Conservation (phyloP, 2,113 vertebrate genomes). For the Tyto alba region DNA sequence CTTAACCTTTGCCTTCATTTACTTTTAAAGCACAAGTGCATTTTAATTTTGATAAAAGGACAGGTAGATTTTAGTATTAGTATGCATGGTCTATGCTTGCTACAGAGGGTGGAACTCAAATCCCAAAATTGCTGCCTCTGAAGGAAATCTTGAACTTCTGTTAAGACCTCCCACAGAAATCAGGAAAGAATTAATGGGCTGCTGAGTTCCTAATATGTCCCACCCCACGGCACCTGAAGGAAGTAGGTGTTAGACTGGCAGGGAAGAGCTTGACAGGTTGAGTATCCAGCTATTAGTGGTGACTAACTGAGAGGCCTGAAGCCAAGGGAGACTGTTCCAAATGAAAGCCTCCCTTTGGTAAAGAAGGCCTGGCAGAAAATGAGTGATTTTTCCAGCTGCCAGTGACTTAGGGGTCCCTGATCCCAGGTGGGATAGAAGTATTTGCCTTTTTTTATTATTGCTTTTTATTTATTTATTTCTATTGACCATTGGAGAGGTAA, state of each 20-base stretch:
- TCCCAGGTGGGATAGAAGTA: neutral
- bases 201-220: slow-evolving; percentile 49
- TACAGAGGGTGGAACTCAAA: neutral
- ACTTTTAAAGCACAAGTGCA: neutral
- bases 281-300: slow-evolving; percentile 35
- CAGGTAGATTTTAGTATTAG: neutral
- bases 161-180: slow-evolving; percentile 43
- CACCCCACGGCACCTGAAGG: slow-evolving; percentile 26
- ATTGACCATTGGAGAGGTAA: neutral
- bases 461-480: neutral
- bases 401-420: neutral
- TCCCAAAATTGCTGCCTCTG: neutral
- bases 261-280: slow-evolving; percentile 35
- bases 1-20: neutral
- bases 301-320: neutral
- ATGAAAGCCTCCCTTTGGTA: neutral
- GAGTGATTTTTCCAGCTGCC: neutral
- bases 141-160: neutral
- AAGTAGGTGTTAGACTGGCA: slow-evolving; percentile 39
- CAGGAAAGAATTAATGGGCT: slow-evolving; percentile 55
- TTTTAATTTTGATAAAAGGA: neutral
- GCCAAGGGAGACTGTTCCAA: neutral
- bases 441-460: neutral
- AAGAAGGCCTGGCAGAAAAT: neutral
- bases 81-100: neutral